Conservation (phyloP, 2,888 invertebrate species). For the Autographa gamma region DNA sequence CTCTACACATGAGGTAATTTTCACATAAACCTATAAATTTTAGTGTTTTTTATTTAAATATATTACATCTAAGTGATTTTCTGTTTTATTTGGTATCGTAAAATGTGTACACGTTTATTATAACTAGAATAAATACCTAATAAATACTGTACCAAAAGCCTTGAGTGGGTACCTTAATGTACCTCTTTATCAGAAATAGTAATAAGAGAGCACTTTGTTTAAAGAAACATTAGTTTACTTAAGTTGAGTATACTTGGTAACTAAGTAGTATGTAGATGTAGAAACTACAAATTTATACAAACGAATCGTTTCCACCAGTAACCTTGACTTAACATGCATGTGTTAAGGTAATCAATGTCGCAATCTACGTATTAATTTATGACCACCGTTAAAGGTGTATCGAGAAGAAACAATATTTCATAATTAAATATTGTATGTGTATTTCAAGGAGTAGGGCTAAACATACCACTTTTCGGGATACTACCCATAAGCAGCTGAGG, state of each 20-base stretch:
- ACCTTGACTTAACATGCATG: constrained; percentile 31
- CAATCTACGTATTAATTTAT: constrained; percentile 17
- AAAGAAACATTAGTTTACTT: neutral
- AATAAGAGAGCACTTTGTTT: constrained; percentile 3
- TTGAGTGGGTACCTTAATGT: neutral
- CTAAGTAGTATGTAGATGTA: constrained; percentile 11
- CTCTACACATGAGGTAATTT: too few relatives aligned
- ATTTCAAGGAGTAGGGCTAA: too few relatives aligned
- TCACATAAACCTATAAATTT: neutral
- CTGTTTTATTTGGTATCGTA: constrained; percentile 4
- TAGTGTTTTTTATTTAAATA: neutral
- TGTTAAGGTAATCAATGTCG: constrained; percentile 31
- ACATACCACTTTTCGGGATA: too few relatives aligned
- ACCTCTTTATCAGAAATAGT: neutral
- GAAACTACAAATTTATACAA: constrained; percentile 19
- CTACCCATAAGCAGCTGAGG: too few relatives aligned
- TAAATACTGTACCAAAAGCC: neutral
- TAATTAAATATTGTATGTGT: too few relatives aligned
- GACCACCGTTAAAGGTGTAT: neutral
- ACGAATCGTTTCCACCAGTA: constrained; percentile 20
- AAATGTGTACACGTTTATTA: neutral
- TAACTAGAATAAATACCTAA: neutral
- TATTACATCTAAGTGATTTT: constrained; percentile 1
- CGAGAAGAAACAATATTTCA: neutral
- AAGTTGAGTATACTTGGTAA: neutral